Base-by-base conservation (phyloP, 2,797 vertebrate species). In the Acrossocheilus wenchowensis region DNA sequence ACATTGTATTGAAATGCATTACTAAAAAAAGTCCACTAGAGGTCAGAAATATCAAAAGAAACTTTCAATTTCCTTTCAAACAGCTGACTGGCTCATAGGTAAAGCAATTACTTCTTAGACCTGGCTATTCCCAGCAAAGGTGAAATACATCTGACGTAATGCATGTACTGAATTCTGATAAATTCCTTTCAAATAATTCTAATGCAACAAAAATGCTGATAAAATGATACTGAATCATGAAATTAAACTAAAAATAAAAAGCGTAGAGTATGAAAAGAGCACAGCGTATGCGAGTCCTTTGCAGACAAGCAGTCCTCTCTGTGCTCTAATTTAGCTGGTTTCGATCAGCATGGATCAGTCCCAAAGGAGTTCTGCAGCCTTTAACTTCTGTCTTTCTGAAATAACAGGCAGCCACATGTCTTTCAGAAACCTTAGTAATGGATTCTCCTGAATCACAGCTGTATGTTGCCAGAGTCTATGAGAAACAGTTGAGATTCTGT, bases 21-120 rank as follows among this genome's bases (percentile, higher is more conserved):
- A 71, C 78, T n/a, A 10, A 26, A 45, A 30, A 30, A n/a, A 19
- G 17, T 88, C 93, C 96, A 95, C 92, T 91, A 96, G 97, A 95
- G 95, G 96, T 90, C 95, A 95, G 93, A 88, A 95, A 73, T 88
- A 85, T 48, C 89, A 87, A 90, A 86, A 90, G 90, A 84, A 73
- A 62, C 15, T 17, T 64, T 78, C 8, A 19, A 17, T 68, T 78
- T 26, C 10, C 19, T 39, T 78, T 78, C 3, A 26, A 19, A 48
- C 19, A 54, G 5, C 34, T 39, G 30, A 15, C 30, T 14, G 74
- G 30, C 21, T 57, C 21, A 57, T n/a, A 21, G 19, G 48, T 34
- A 52, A 23, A 12, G 30, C 6, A 54, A 52, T 36, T 36, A 6
- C 9, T 36, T 54, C 26, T 77, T 36, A 54, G 5, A 30, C 26